Evolutionary conservation across 23 tunicate species (phyloP).

Genomic region (Trididemnum miniatum): DNA sequence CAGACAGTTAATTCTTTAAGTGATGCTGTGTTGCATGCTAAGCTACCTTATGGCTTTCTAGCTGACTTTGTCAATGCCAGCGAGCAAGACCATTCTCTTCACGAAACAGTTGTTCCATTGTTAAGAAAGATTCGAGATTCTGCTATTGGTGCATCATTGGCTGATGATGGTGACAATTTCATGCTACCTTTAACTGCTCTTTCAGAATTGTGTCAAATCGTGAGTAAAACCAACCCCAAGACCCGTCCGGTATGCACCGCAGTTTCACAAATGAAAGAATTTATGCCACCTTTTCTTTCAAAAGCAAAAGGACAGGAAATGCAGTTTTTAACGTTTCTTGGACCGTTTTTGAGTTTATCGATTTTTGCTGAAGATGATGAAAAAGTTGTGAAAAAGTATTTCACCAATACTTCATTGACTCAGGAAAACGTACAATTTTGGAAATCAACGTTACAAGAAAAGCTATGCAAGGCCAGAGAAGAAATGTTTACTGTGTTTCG

Average conservation of each 20-base stretch:
- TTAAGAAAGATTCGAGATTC: slow-evolving; percentile 40
- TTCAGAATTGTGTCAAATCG: slow-evolving; percentile 53
- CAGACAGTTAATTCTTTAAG: neutral
- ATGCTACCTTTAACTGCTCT: slow-evolving; percentile 34
- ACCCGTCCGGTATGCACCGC: slow-evolving; percentile 63
- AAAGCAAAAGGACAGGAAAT: slow-evolving; percentile 64
- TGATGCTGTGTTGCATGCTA: slow-evolving; percentile 19
- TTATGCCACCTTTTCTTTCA: slow-evolving; percentile 56
- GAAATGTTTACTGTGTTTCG: slow-evolving; percentile 51
- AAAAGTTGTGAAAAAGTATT: slow-evolving; percentile 32
- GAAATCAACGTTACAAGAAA: slow-evolving; percentile 16
- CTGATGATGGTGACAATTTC: slow-evolving; percentile 41
- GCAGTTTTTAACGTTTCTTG: slow-evolving; percentile 61
- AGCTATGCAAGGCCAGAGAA: slow-evolving; percentile 39
- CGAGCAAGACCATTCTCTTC: neutral
- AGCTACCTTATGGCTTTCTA: slow-evolving; percentile 37
- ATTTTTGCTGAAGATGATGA: slow-evolving; percentile 76
- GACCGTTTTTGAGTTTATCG: slow-evolving; percentile 82
- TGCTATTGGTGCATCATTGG: slow-evolving; percentile 42
- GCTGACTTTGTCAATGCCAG: slow-evolving; percentile 26
- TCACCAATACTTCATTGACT: slow-evolving; percentile 19
- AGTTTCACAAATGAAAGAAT: slow-evolving; percentile 28
- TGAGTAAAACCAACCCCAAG: slow-evolving; percentile 31
- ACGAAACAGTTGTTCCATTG: slow-evolving; percentile 19
- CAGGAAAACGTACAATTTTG: slow-evolving; percentile 39